Evolutionary conservation across 2,888 invertebrate genomes (phyloP).

Genomic region (Mallateleia sp.): DNA sequence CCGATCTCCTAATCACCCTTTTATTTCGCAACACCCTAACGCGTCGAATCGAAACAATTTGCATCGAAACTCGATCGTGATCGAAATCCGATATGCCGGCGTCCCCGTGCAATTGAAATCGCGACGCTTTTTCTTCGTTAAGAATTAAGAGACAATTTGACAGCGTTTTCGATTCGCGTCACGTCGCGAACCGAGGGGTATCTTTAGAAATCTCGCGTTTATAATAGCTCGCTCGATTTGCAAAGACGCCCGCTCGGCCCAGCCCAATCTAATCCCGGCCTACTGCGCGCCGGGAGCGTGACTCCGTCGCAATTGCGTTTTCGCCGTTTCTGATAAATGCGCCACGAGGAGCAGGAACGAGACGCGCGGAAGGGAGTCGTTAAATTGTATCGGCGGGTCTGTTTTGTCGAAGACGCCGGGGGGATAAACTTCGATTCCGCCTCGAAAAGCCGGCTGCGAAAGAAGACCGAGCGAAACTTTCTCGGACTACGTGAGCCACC

Average conservation of each 20-base stretch:
- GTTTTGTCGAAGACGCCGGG: slow-evolving; percentile 37
- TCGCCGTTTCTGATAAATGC: slow-evolving; percentile 79
- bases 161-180: slow-evolving; percentile 21
- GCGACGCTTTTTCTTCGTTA: slow-evolving; percentile 38
- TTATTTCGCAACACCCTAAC: not conserved
- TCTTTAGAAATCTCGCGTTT: slow-evolving; percentile 42
- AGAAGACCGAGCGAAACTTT: slow-evolving; percentile 85
- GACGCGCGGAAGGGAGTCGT: slow-evolving; percentile 78
- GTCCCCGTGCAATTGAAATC: slow-evolving; percentile 29
- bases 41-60: slow-evolving; percentile 21
- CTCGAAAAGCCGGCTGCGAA: slow-evolving; percentile 64
- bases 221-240: slow-evolving; percentile 33
- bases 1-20: not conserved
- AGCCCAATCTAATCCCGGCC: slow-evolving; percentile 21
- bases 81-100: slow-evolving; percentile 41
- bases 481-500: slow-evolving; percentile 85
- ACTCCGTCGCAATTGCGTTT: slow-evolving; percentile 57
- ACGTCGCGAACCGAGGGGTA: slow-evolving; percentile 15
- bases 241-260: slow-evolving; percentile 11
- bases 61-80: slow-evolving; percentile 50
- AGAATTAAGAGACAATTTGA: slow-evolving; percentile 38
- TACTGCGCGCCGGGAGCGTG: slow-evolving; percentile 9
- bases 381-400: slow-evolving; percentile 86
- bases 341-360: slow-evolving; percentile 67
- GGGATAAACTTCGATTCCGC: slow-evolving; percentile 57